Conservation (phyloP, 2,888 invertebrate genomes). For the Exephanes ischioxanthus region DNA sequence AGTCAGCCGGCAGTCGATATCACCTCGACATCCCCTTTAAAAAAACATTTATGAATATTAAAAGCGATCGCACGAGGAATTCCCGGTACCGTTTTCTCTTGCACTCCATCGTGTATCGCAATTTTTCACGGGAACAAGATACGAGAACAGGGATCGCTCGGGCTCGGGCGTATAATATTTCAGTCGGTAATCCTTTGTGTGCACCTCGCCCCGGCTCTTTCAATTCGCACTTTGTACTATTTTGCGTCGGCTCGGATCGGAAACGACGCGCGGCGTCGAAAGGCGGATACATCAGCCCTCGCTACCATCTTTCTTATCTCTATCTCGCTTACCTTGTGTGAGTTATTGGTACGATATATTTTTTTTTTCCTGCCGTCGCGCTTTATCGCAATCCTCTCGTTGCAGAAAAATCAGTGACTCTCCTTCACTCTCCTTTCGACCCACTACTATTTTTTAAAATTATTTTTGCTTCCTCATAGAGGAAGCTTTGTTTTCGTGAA, state of each 20-base stretch:
- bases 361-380: slow-evolving; percentile 61
- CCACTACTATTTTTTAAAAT: neutral
- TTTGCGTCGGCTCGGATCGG: neutral
- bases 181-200: slow-evolving; percentile 30
- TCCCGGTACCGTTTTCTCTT: neutral
- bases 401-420: neutral
- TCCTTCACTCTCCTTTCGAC: neutral
- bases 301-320: slow-evolving; percentile 41
- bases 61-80: neutral
- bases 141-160: neutral
- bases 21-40: neutral
- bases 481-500: too few species aligned
- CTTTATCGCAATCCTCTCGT: neutral
- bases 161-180: slow-evolving; percentile 33
- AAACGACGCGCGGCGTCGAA: neutral
- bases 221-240: slow-evolving; percentile 47
- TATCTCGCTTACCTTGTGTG: slow-evolving; percentile 68
- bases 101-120: neutral
- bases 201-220: slow-evolving; percentile 8
- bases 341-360: slow-evolving; percentile 72
- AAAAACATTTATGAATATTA: neutral
- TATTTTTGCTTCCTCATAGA: too few species aligned
- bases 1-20: neutral
- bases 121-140: neutral
- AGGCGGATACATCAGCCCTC: slow-evolving; percentile 7